Base-by-base conservation (phyloP, 2,888 invertebrate genomes). In the Melanostoma scalare region DNA sequence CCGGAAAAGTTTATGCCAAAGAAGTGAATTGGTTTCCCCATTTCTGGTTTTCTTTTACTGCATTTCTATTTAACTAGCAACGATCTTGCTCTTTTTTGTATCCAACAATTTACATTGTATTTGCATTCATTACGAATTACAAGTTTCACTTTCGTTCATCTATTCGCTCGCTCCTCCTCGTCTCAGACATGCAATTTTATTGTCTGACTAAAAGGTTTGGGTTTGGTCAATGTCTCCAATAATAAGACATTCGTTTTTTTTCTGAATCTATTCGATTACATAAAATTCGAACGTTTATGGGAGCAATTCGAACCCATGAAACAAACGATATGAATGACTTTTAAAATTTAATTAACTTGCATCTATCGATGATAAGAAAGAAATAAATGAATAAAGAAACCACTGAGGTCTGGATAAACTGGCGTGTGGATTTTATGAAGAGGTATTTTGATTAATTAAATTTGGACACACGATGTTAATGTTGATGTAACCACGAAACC, bases 401-500 rank as follows among this genome's bases (percentile, higher is more conserved):
- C 8, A 60, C n/a, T 31, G 6, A n/a, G 31, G 2, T 33, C 44
- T 63, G 30, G n/a, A 30, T 3, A 6, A 8, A 20, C 20, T 46
- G 4, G 63, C 20, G 30, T 48, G 31, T 30, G 6, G 31, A 48
- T 8, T 50, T 50, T 50, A 63, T 50, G 48, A 50, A 50, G 63
- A 71, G 42, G 50, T 33, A 44, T 65, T 77, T 69, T 77, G 71
- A 77, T 71, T 77, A 77, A 77, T 77, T 77, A 71, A 65, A 50
- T 53, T 77, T 38, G 76, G 50, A 30, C 44, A 30, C 40, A 46
- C 68, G 46, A 42, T 72, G 72, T 56, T 20, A 1, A 20, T 20
- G 20, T 20, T 30, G 30, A 63, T 63, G 63, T 50, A 63, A 48
- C 63, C 63, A 63, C 38, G 38, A 63, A n/a, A 63, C 8, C 30